Evolutionary conservation across 2,797 vertebrate genomes (phyloP).

Genomic region (Sebastes kiyomatsui): DNA sequence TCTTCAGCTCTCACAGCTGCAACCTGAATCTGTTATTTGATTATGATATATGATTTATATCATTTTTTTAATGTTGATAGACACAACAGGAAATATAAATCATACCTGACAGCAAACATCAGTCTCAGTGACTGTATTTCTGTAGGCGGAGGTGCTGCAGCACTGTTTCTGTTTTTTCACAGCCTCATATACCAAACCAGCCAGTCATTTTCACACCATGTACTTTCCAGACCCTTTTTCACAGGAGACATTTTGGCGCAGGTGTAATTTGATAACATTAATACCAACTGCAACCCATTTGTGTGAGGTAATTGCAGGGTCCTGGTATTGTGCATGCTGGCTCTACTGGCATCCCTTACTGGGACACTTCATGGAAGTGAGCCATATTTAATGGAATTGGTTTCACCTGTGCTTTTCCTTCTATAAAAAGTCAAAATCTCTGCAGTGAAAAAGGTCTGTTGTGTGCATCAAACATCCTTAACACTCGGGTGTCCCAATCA

Average conservation of each 20-base stretch:
- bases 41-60: not conserved
- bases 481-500: not conserved
- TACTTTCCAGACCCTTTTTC: not conserved
- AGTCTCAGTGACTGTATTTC: not conserved
- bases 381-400: not conserved
- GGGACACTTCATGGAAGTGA: not conserved
- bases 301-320: not conserved
- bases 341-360: not conserved
- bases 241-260: not conserved
- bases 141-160: not conserved
- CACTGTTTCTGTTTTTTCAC: not conserved
- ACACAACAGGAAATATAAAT: not conserved
- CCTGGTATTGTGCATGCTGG: not conserved
- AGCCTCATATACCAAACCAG: not conserved
- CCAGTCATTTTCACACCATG: not conserved
- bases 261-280: not conserved
- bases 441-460: not conserved
- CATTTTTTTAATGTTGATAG: not conserved
- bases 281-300: not conserved
- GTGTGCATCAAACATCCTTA: not conserved
- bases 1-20: not conserved
- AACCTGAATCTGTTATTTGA: not conserved
- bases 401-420: not conserved
- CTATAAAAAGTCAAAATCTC: not conserved
- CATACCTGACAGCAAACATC: not conserved